Base-by-base conservation (phyloP, 2,888 invertebrate species). In the Diaphora mendica region DNA sequence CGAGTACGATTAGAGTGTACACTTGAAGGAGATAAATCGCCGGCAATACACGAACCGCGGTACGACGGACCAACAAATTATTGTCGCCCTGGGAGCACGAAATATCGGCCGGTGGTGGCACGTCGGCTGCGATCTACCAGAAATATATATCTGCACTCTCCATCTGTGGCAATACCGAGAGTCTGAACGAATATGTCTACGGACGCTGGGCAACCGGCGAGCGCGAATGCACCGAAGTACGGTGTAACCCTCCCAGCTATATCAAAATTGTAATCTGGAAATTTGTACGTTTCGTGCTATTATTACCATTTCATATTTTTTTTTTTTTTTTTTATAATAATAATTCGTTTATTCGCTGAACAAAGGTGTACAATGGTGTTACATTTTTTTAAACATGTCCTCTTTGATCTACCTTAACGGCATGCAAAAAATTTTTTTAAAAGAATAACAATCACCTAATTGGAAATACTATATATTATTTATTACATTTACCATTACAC, bases 61-160 rank as follows among this genome's bases (percentile, higher is more conserved):
- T 87, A 90, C 91, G 92, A 92, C 91, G 92, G 91, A 91, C 92
- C 90, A 93, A 94, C 93, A 94, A 94, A 94, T 94, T 94, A 94
- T 94, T 91, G 93, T 92, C 93, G 92, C 90, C 92, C 90, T 87
- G 93, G 93, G 93, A 93, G 89, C 89, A 91, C 89, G 92, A 92
- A 92, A 93, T 93, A 93, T 92, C 91, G 92, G 91, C 86, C 87
- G 88, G 88, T 82, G 86, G 87, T 79, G 84, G 88, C 88, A 87
- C 88, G 90, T 88, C 87, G 86, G 86, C 87, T 85, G 87, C 87
- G 86, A 89, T 87, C 89, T 86, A 87, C 88, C 87, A 90, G 90
- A 91, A 88, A 90, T 90, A 90, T 20, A 89, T 91, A 90, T 89
- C 89, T 87, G 86, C 83, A 81, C 85, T 85, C 85, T 76, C 83